Percentiles rank a stretch among this genome's conserved stretches.
phyloP scores from a whole-genome alignment of 1,140 invertebrate genomes.

The Lineus longissimus region DNA sequence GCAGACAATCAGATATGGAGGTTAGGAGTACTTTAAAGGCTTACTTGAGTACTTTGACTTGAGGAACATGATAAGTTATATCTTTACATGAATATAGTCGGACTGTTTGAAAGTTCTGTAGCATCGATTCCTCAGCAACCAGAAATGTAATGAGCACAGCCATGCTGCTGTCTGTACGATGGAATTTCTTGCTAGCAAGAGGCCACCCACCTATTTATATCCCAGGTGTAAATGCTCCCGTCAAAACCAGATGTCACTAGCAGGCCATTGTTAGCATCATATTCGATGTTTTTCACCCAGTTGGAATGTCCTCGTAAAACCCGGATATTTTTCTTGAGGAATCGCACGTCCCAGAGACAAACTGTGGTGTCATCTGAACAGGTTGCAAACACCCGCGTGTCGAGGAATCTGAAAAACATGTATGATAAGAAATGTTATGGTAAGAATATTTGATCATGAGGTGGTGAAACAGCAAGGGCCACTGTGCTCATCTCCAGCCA shows the following conservation, averaged over 20 bases:
- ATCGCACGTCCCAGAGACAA: slow-evolving; percentile 85
- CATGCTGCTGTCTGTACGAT: too few species aligned
- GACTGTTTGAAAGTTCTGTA: too few species aligned
- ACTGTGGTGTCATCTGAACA: slow-evolving; percentile 91
- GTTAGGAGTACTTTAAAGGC: too few species aligned
- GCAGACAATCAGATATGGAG: too few species aligned
- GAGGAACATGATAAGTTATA: too few species aligned
- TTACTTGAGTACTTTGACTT: too few species aligned
- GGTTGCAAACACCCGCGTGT: slow-evolving; percentile 82
- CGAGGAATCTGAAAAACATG: slow-evolving; percentile 71
- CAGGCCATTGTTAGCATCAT: slow-evolving; percentile 77
- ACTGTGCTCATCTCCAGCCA: background rate
- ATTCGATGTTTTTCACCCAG: slow-evolving; percentile 97
- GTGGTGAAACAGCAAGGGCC: background rate
- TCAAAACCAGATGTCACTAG: slow-evolving; percentile 89
- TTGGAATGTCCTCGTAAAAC: slow-evolving; percentile 82
- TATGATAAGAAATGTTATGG: too few species aligned
- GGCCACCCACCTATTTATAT: slow-evolving; percentile 72
- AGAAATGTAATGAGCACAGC: too few species aligned
- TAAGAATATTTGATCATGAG: slow-evolving; percentile 1
- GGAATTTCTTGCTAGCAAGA: too few species aligned
- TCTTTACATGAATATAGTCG: too few species aligned
- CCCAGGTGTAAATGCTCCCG: slow-evolving; percentile 90
- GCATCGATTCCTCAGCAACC: too few species aligned
- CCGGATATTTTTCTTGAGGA: slow-evolving; percentile 67